Percentiles rank a stretch among this genome's conserved stretches.
phyloP scores from a whole-genome alignment of 2,113 vertebrate species.

The Grammomys dolichurus region DNA sequence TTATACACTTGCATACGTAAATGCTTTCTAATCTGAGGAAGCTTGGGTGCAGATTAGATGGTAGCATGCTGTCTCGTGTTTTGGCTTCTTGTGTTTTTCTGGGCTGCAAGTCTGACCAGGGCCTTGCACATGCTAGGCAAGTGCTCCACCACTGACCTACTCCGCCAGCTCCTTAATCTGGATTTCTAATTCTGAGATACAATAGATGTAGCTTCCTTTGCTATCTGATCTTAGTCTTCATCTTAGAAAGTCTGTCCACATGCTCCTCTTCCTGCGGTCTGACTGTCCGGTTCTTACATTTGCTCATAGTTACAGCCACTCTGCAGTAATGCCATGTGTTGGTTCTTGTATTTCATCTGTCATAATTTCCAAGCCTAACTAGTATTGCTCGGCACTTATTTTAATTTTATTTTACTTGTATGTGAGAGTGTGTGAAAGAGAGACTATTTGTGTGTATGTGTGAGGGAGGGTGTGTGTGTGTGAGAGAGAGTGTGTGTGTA shows the following conservation, averaged over 20 bases:
- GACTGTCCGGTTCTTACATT: not conserved
- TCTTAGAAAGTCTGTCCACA: not conserved
- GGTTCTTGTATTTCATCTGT: not conserved
- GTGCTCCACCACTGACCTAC: not conserved
- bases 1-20: conserved; percentile 5
- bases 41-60: not conserved
- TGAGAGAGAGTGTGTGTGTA: not conserved
- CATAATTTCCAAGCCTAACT: conserved; percentile 12
- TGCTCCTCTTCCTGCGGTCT: not conserved
- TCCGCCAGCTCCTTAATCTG: not conserved
- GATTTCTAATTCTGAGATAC: not conserved
- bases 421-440: not conserved
- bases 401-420: not conserved
- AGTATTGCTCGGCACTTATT: not conserved
- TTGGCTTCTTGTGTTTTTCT: not conserved
- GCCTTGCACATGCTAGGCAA: not conserved
- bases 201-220: not conserved
- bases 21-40: not conserved
- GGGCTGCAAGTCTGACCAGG: not conserved
- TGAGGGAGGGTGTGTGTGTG: too few species aligned
- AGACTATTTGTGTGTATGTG: too few species aligned
- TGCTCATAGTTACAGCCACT: not conserved
- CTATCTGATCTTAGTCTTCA: not conserved
- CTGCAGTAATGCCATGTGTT: not conserved
- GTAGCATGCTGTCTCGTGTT: not conserved